Evolutionary conservation across 2,888 invertebrate species (phyloP).

Genomic region (Cosmia pyralina): DNA sequence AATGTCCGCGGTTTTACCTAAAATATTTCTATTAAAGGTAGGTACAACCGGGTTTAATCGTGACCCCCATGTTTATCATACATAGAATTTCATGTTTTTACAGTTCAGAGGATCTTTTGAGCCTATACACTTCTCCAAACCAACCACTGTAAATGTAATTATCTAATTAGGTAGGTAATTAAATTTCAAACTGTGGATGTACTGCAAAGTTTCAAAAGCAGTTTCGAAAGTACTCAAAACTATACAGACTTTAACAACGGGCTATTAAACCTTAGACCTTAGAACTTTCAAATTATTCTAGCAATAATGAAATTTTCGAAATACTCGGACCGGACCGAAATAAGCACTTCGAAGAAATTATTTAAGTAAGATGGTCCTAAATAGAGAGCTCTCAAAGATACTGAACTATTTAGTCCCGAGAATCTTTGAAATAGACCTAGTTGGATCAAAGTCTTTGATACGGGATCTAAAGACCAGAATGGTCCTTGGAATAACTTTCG

Average conservation of each 20-base stretch:
- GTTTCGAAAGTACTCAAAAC: conserved; percentile 37
- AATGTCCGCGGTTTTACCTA: too few relatives aligned
- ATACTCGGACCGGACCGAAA: conserved; percentile 4
- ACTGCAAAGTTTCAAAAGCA: conserved; percentile 30
- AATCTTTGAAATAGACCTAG: conserved; percentile 21
- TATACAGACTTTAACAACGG: conserved; percentile 31
- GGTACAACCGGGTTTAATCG: neutral
- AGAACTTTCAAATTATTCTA: conserved; percentile 32
- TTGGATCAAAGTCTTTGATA: conserved; percentile 26
- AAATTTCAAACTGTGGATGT: conserved; percentile 10
- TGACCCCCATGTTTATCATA: neutral
- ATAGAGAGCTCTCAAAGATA: conserved; percentile 18
- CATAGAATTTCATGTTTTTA: neutral
- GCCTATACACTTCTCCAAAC: neutral
- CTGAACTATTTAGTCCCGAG: conserved; percentile 27
- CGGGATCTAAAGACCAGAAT: conserved; percentile 3
- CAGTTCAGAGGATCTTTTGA: neutral
- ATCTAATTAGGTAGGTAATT: conserved; percentile 9
- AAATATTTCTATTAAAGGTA: neutral
- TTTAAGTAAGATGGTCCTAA: neutral
- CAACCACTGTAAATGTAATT: conserved; percentile 1
- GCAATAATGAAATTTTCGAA: conserved; percentile 39
- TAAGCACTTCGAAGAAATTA: conserved; percentile 20
- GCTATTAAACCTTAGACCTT: conserved; percentile 24
- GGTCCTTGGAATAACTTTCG: conserved; percentile 7